Percentiles rank a stretch among this genome's conserved stretches.
phyloP scores from a whole-genome alignment of 2,888 invertebrate species.

The Parnassius apollo region DNA sequence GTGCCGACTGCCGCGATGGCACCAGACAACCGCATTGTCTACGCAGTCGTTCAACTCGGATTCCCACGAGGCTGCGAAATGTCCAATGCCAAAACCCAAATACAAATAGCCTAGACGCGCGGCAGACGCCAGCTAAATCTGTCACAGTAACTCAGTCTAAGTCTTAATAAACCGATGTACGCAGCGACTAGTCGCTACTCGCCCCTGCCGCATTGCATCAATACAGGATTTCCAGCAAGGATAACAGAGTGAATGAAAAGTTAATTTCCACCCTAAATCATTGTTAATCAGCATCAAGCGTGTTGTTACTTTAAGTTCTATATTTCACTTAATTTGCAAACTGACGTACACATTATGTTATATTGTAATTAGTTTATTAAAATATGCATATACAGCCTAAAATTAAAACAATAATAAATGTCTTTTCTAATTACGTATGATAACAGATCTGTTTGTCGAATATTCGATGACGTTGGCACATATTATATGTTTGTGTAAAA shows the following conservation, averaged over 20 bases:
- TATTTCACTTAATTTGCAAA: no score
- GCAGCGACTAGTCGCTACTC: conserved; percentile 28
- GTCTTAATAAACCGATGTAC: conserved; percentile 51
- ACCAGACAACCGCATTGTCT: conserved; percentile 73
- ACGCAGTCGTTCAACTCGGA: conserved; percentile 79
- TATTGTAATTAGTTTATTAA: no score
- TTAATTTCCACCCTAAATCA: no score
- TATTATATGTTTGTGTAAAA: no score
- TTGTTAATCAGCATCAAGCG: no score
- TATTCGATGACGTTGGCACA: no score
- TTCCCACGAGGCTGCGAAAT: conserved; percentile 78
- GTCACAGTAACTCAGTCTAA: conserved; percentile 59
- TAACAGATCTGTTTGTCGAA: no score
- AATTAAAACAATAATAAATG: no score
- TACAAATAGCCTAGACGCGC: conserved; percentile 78
- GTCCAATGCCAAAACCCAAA: conserved; percentile 76
- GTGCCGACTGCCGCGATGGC: conserved; percentile 50
- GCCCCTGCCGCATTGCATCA: conserved; percentile 11
- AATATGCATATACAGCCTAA: no score
- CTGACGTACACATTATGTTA: no score
- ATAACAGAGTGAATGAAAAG: not conserved
- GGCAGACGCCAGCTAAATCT: conserved; percentile 75
- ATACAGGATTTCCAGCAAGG: conserved; percentile 7
- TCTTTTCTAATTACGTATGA: no score
- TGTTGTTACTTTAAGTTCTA: no score